Base-by-base conservation (phyloP, 1,140 invertebrate species). In the Leptonema lineaticorne region DNA sequence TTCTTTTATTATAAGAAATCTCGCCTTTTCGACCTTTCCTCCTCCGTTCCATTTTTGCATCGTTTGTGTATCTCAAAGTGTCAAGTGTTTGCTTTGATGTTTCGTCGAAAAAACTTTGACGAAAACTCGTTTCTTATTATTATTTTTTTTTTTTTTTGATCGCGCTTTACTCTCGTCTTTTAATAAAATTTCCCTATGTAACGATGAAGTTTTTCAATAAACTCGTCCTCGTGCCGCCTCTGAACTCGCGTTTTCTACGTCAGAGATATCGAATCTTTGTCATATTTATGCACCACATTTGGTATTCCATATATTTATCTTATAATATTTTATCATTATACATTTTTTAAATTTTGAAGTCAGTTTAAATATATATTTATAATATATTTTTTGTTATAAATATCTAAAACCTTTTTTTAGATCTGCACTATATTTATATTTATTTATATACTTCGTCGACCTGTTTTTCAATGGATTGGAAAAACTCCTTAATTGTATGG, bases 131-230 rank as follows among this genome's bases (percentile, higher is more conserved):
- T 7, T 20, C 20, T 8, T 48, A 16, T 24, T 2, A 22, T 1
- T 7, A 53, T 45, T 16, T 45, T 45, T 33, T 45, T 45, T 45
- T n/a, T 45, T 45, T 53, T 53, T 27, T 28, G 16, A 16, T 18
- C 8, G 14, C 24, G 26, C n/a, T 58, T 58, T 58, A 11, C n/a
- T 9, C 7, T 8, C 56, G 24, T 8, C 28, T 58, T 58, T 58
- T 58, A 58, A 58, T 58, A 62, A 62, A 62, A 62, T 45, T 45
- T 62, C 37, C 30, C 37, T 18, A 26, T 62, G 59, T 62, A 45
- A 62, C 59, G 59, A 62, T 26, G 50, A 53, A 62, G 29, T 62
- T 62, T 62, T 62, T 62, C 59, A 62, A 62, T 62, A 62, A 62
- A 33, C 29, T 37, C 50, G 50, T 24, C 50, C 22, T 37, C 58